Evolutionary conservation across 2,797 vertebrate species (phyloP).

Genomic region (Heliangelus exortis): DNA sequence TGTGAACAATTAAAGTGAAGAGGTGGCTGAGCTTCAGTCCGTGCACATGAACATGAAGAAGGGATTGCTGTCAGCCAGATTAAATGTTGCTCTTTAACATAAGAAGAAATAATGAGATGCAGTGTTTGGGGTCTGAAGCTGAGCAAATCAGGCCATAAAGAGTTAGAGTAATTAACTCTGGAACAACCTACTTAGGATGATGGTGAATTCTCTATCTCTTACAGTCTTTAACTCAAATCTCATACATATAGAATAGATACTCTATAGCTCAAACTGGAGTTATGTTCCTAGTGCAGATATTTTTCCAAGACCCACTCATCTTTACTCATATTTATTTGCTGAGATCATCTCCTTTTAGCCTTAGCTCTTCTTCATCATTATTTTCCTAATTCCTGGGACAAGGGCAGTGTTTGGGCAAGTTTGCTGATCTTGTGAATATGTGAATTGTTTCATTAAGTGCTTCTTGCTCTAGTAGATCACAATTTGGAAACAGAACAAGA

Average conservation of each 20-base stretch:
- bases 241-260: not conserved
- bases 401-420: conserved; percentile 6
- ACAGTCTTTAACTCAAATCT: not conserved
- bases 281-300: not conserved
- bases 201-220: not conserved
- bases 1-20: not conserved
- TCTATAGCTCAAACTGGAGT: not conserved
- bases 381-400: conserved; percentile 9
- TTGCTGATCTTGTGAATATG: conserved; percentile 28
- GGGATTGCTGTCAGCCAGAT: not conserved
- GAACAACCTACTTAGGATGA: not conserved
- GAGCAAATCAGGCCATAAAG: not conserved
- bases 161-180: not conserved
- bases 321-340: not conserved
- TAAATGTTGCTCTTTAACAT: not conserved
- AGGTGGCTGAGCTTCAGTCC: not conserved
- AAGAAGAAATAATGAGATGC: not conserved
- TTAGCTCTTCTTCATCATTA: conserved; percentile 27
- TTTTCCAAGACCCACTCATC: not conserved
- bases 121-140: not conserved
- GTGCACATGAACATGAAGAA: not conserved
- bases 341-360: not conserved
- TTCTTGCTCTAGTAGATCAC: conserved; percentile 20
- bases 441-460: conserved; percentile 42
- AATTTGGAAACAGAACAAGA: conserved; percentile 37